Percentiles rank a stretch among this genome's conserved stretches.
Conservation (phyloP, 2,113 vertebrate genomes). For the Synodontis membranacea region DNA sequence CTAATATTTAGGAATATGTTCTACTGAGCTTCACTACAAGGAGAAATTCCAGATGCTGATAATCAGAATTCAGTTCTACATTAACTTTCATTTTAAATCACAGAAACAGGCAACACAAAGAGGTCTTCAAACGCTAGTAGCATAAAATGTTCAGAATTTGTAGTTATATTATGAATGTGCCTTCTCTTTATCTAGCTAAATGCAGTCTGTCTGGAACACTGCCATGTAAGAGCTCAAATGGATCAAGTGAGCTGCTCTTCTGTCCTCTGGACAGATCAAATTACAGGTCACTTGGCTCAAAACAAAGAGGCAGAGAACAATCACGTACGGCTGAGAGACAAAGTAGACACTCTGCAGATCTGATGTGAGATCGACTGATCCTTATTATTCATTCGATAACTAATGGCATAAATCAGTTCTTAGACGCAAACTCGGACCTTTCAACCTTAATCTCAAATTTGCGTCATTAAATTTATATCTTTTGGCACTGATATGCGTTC, state of each 20-base stretch:
- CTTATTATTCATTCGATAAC: background rate
- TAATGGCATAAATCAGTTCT: background rate
- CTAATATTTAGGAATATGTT: background rate
- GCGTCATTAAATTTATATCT: background rate
- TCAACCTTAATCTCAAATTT: background rate
- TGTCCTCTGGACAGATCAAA: background rate
- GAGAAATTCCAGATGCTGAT: background rate
- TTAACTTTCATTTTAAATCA: background rate
- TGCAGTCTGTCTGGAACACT: background rate
- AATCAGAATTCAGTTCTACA: background rate
- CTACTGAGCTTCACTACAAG: background rate
- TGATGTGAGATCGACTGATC: background rate
- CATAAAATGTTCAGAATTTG: no score
- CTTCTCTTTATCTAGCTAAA: background rate
- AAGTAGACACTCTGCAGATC: background rate
- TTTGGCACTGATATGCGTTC: background rate
- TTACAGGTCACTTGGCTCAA: conserved; percentile 11
- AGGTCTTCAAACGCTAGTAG: background rate
- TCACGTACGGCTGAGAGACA: background rate
- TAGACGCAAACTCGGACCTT: background rate
- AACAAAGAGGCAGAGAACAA: background rate
- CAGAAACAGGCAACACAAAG: background rate
- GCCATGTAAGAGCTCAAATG: background rate
- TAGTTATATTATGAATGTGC: no score
- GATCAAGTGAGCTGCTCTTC: background rate